Base-by-base conservation (phyloP, 2,888 invertebrate genomes). In the Colostygia pectinataria region DNA sequence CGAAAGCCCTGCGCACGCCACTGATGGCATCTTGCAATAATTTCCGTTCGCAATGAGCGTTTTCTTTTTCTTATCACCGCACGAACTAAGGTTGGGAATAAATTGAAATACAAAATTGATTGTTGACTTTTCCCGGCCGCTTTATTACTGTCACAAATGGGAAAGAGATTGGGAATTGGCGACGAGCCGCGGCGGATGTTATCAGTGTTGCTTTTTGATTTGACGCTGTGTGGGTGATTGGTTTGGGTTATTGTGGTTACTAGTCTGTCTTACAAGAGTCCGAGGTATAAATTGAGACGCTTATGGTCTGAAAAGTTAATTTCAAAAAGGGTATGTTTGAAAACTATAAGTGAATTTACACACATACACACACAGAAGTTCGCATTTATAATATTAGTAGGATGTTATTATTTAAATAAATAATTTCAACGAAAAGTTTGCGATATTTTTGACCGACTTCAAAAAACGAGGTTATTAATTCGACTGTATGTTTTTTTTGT, bases 61-160 rank as follows among this genome's bases (percentile, higher is more conserved):
- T 86, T 86, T 86, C 83, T 89, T 89, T 89, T 88, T 89, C 89
- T 89, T 90, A 89, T 89, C 88, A 84, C 69, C 85, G 80, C 80
- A 83, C 85, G 81, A 89, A 90, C 90, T 89, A 87, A 79, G 88
- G 85, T 81, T 83, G 83, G 87, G 85, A 89, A 88, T 89, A 89
- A 89, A 90, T 90, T 87, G 90, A 89, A 90, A 90, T 89, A 90
- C 88, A 87, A 90, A 91, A 90, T 90, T 89, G 90, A 90, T 90
- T 90, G 90, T 90, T 90, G 90, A 87, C 86, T 83, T 86, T 86
- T 80, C 83, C 88, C 86, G 83, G 84, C 68, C 80, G 84, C 80
- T 89, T 90, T 90, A 90, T 90, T 90, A 88, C 89, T 86, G 88
- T 82, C 85, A 86, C 84, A 89, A 90, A 90, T 90, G 81, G 88